Evolutionary conservation across 2,888 invertebrate species (phyloP).

Genomic region (Lucinisca nassula): DNA sequence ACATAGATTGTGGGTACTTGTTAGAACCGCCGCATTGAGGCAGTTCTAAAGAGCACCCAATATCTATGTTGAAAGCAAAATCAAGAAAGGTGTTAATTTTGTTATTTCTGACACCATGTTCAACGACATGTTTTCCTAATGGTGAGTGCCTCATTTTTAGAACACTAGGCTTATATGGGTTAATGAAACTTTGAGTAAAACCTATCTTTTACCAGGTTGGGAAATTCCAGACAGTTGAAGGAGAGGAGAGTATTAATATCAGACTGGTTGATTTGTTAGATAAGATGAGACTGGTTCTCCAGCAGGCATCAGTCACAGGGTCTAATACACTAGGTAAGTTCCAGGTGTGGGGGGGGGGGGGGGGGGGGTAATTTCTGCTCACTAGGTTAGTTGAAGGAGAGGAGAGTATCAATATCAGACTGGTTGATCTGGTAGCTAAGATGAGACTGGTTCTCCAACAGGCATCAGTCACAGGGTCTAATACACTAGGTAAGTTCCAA

Average conservation of each 20-base stretch:
- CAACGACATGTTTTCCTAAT: no score
- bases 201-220: constrained; percentile 77
- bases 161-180: no score
- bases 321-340: not conserved
- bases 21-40: no score
- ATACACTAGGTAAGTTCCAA: not conserved
- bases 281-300: constrained; percentile 82
- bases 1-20: no score
- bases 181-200: no score
- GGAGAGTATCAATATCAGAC: constrained; percentile 79
- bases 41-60: no score
- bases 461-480: constrained; percentile 73
- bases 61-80: no score
- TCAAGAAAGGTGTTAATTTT: no score
- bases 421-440: constrained; percentile 82
- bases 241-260: constrained; percentile 81
- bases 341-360: no score
- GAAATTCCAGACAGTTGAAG: constrained; percentile 84
- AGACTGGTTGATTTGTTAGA: constrained; percentile 82
- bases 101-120: no score
- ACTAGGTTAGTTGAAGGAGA: constrained; percentile 84
- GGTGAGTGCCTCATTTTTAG: no score
- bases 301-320: constrained; percentile 77
- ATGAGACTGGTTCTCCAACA: constrained; percentile 81
- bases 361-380: no score